phyloP scores from a whole-genome alignment of 1,140 invertebrate species.

The Drosophila fuyamai region DNA sequence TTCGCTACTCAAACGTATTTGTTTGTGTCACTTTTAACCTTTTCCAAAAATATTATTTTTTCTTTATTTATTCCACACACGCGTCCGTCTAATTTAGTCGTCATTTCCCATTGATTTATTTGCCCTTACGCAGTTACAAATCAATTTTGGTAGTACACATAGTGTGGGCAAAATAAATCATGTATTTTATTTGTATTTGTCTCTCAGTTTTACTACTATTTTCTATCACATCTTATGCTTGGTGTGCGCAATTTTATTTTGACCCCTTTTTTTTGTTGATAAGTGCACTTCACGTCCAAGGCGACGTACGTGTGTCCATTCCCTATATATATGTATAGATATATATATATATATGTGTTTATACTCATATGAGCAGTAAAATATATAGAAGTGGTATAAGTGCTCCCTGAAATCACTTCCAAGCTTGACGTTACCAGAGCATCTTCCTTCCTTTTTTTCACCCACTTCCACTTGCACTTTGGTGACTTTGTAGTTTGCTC shows the following conservation, averaged over 20 bases:
- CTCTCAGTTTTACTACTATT: background rate
- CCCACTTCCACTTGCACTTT: slow-evolving; percentile 54
- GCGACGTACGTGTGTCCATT: slow-evolving; percentile 57
- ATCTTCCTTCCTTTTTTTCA: background rate
- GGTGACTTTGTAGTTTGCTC: slow-evolving; percentile 55
- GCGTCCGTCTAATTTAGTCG: slow-evolving; percentile 27
- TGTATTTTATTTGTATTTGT: slow-evolving; percentile 22
- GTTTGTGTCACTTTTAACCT: background rate
- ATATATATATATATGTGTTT: slow-evolving; percentile 11
- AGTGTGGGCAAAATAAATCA: slow-evolving; percentile 3
- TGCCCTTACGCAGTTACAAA: slow-evolving; percentile 22
- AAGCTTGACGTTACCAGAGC: slow-evolving; percentile 28
- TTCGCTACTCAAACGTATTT: slow-evolving; percentile 7
- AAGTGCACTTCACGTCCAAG: slow-evolving; percentile 53
- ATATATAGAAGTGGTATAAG: slow-evolving; percentile 65
- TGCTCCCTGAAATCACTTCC: slow-evolving; percentile 76
- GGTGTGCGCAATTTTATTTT: slow-evolving; percentile 24
- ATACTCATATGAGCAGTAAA: slow-evolving; percentile 33
- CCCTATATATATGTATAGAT: slow-evolving; percentile 3
- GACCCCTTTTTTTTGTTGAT: slow-evolving; percentile 36
- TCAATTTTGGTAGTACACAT: slow-evolving; percentile 26
- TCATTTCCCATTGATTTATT: slow-evolving; percentile 30
- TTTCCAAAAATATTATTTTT: background rate
- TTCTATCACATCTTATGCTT: slow-evolving; percentile 12
- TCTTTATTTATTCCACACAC: background rate